Evolutionary conservation across 2,113 vertebrate genomes (phyloP).

Genomic region (Sterrhoptilus dennistouni): DNA sequence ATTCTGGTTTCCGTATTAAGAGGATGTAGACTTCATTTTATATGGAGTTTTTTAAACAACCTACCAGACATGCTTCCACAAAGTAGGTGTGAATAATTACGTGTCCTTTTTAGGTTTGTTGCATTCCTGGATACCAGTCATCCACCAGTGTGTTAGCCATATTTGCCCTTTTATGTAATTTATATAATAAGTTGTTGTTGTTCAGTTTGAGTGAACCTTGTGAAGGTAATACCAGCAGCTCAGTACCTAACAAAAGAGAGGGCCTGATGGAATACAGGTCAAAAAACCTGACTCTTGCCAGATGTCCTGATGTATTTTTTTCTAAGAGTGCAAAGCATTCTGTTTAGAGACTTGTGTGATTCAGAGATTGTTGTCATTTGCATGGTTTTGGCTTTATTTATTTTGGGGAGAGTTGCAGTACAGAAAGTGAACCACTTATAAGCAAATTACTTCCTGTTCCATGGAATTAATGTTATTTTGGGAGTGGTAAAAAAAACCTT

Average conservation of each 20-base stretch:
- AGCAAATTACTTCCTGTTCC: background rate
- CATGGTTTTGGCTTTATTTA: background rate
- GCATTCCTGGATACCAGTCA: background rate
- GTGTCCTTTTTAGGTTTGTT: background rate
- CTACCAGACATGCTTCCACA: background rate
- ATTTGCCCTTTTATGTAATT: background rate
- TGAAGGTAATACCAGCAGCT: background rate
- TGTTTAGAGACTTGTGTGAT: background rate
- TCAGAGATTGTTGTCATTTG: background rate
- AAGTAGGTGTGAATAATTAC: background rate
- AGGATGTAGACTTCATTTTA: background rate
- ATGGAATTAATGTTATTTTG: background rate
- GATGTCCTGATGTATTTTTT: background rate
- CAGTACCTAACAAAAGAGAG: background rate
- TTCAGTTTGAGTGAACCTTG: background rate
- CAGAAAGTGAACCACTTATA: background rate
- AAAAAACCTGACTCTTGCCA: background rate
- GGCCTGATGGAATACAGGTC: background rate
- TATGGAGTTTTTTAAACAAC: background rate
- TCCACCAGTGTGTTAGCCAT: background rate
- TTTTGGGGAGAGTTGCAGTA: background rate
- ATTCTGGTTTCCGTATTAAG: background rate
- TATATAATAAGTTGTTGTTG: background rate
- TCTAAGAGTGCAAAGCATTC: background rate
- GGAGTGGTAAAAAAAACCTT: background rate